Evolutionary conservation across 2,113 vertebrate species (phyloP).

Genomic region (Chaetodon trifascialis): DNA sequence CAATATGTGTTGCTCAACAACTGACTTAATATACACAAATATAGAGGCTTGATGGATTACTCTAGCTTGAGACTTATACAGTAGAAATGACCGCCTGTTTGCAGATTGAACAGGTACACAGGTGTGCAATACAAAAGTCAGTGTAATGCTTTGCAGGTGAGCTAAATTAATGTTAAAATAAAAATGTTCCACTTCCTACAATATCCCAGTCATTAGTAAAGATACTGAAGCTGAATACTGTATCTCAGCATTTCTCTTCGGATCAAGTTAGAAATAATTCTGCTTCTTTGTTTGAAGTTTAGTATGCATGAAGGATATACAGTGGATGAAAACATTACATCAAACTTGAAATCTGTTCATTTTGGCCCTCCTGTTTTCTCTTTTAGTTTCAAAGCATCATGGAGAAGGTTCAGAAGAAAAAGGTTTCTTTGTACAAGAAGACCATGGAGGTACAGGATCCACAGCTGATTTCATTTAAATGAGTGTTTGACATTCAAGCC

Average conservation of each 20-base stretch:
- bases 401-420: slow-evolving; percentile 93
- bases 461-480: not conserved
- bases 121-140: too few relatives aligned
- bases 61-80: not conserved
- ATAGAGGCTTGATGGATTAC: not conserved
- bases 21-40: not conserved
- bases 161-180: not conserved
- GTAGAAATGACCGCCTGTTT: not conserved
- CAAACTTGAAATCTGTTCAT: not conserved
- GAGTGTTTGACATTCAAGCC: not conserved
- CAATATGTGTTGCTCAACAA: slow-evolving; percentile 20
- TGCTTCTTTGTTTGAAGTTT: too few relatives aligned
- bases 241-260: too few relatives aligned
- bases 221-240: too few relatives aligned
- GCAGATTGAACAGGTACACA: too few relatives aligned
- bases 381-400: slow-evolving; percentile 91
- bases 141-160: not conserved
- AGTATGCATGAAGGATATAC: not conserved
- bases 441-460: slow-evolving; percentile 88
- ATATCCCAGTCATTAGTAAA: too few relatives aligned
- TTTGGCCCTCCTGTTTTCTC: slow-evolving; percentile 13
- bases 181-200: too few relatives aligned
- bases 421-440: slow-evolving; percentile 89
- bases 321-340: not conserved
- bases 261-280: too few relatives aligned